Base-by-base conservation (phyloP, 1,140 invertebrate species). In the Ceratosolen solmsi region DNA sequence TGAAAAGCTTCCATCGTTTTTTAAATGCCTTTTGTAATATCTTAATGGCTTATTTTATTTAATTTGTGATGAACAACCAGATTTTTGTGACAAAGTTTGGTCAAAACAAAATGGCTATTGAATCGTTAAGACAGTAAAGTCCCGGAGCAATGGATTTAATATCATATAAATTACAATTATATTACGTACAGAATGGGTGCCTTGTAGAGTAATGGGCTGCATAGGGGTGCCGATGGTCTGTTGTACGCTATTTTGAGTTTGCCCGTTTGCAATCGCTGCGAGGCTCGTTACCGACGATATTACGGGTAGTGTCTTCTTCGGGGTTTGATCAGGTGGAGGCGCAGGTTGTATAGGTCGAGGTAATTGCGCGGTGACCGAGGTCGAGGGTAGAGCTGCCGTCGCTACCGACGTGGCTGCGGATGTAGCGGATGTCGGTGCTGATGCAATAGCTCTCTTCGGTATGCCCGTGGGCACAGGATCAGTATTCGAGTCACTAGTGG, bases 241-340 rank as follows among this genome's bases (percentile, higher is more conserved):
- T 20, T 83, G 82, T 13, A 79, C 71, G 27, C 49, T 74, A 20
- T 22, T 83, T 20, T 83, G 82, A 3, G 84, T 68, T 79, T 90
- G 89, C 9, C 90, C 90, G 71, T 89, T 91, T 20, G 88, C 86
- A 70, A 91, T 91, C 3, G 94, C 86, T 0, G 95, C 95, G 41
- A 96, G 87, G 15, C 96, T 96, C 58, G 95, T 94, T 0, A 96
- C 95, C 30, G 94, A 95, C 1, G 95, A 96, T 84, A 96, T 96
- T 9, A 96, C 94, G 0, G 96, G 91, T 80, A 94, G 85, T 3
- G 82, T 87, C 70, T 91, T 90, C 71, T 89, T 90, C 41, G 60
- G 65, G 17, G 85, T 85, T 33, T 84, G n/a, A 38, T 86, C 84
- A 0, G 36, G 3, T 1, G 80, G 13, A 51, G 84, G 85, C 0